Evolutionary conservation across 2,888 invertebrate genomes (phyloP), one percentile per base, ranked within the genome.

Genomic region (Biston stratarius): DNA sequence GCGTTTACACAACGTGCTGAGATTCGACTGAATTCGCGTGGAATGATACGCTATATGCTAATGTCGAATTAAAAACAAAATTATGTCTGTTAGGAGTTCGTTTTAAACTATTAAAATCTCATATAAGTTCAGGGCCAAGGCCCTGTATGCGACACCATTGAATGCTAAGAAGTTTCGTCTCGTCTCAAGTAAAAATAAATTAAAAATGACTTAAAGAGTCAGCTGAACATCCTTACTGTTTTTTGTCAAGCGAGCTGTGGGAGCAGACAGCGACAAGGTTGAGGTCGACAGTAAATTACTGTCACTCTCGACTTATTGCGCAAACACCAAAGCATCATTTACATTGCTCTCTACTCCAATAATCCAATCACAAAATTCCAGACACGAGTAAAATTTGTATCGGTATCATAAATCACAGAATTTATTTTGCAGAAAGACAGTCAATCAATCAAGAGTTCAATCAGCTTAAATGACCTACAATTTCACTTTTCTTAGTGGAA

Each of bases 211-310:
- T 38, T 38, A 0, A 38, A 8, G 9, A 38, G 42, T 42, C n/a
- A 24, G 24, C 33, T 42, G 42, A 56, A 48, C 33, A 38, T 34
- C 59, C 67, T 42, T 67, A 62, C 67, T 67, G 67, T 42, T 61
- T 49, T 12, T n/a, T 57, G 47, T 56, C 84, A 85, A 82, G 86
- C 86, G 82, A 87, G 86, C 55, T 63, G 67, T 67, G 59, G 60
- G 63, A 85, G 89, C 85, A 84, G 78, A 82, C 79, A 74, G 82
- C 81, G 77, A 85, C 90, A 92, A 92, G 92, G 91, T 89, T 89
- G 87, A 90, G 91, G 92, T 80, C 83, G 79, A 47, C 72, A 74
- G 82, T 86, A 83, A 87, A 87, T 89, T 84, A 85, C 82, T 85
- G 86, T 85, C 85, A 80, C 83, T 80, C 81, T 73, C 77, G 76